phyloP scores from a whole-genome alignment of 64 coral and sea anemone species.

The Stichodactyla helianthus region DNA sequence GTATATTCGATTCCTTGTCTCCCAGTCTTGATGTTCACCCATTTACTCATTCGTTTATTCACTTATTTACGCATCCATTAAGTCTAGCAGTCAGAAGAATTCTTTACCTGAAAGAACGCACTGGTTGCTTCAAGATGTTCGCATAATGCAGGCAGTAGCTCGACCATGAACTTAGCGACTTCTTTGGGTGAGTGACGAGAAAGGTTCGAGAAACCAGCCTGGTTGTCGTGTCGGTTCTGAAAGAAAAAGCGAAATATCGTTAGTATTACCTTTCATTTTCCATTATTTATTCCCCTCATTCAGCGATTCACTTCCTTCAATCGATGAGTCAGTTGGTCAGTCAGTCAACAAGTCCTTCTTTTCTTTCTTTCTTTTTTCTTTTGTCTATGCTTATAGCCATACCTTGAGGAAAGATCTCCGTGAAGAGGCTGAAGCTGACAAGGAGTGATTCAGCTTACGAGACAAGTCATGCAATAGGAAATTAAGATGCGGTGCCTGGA shows the following conservation, averaged over 20 bases:
- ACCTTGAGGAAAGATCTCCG: conserved; percentile 85
- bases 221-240: conserved; percentile 86
- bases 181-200: conserved; percentile 58
- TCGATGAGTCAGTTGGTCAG: too few relatives aligned
- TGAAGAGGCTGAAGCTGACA: conserved; percentile 72
- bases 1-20: too few relatives aligned
- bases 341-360: not conserved
- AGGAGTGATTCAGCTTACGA: conserved; percentile 79
- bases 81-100: not conserved
- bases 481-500: conserved; percentile 79
- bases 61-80: not conserved
- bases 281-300: not conserved
- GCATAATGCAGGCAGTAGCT: conserved; percentile 71
- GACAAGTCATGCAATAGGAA: conserved; percentile 84
- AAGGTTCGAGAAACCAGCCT: conserved; percentile 87
- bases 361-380: not conserved
- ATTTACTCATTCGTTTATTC: not conserved
- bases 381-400: not conserved
- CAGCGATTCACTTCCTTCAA: not conserved
- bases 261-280: not conserved
- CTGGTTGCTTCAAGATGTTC: conserved; percentile 91
- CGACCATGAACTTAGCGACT: conserved; percentile 66
- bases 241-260: not conserved
- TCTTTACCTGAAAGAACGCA: conserved; percentile 85
- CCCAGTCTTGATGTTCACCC: not conserved